A percentile compares a stretch with the other conserved stretches of the same genome.
Evolutionary conservation across 2,888 invertebrate genomes (phyloP).

Genomic region (Galerucella nymphaeae): DNA sequence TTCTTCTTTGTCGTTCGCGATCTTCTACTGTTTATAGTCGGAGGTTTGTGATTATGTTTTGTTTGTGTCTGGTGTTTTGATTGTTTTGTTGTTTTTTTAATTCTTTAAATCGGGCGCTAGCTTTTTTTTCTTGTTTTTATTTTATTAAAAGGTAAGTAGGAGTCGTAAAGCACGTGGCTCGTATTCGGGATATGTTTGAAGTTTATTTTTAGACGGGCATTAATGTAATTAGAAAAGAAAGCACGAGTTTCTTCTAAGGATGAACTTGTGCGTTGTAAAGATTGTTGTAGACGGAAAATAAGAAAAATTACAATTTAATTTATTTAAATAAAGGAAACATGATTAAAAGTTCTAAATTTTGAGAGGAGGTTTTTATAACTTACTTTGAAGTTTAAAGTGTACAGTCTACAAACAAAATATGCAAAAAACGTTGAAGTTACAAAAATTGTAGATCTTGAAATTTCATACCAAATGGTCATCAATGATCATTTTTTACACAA

Average conservation of each 20-base stretch:
- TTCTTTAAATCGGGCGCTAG: neutral
- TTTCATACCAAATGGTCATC: too few species aligned
- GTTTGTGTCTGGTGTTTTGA: conserved; percentile 16
- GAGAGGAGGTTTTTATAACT: too few species aligned
- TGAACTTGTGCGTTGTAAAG: neutral
- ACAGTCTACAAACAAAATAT: too few species aligned
- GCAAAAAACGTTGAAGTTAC: too few species aligned
- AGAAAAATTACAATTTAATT: neutral
- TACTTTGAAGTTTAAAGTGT: too few species aligned
- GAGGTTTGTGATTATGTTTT: conserved; percentile 17
- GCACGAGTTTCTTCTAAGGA: neutral
- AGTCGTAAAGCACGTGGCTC: conserved; percentile 16
- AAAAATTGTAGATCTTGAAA: too few species aligned
- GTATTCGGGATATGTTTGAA: neutral
- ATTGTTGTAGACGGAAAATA: neutral
- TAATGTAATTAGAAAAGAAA: conserved; percentile 1
- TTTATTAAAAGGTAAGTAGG: conserved; percentile 18
- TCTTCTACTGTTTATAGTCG: conserved; percentile 13
- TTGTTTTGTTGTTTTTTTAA: conserved; percentile 18
- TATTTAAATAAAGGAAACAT: too few species aligned
- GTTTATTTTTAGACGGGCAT: conserved; percentile 4
- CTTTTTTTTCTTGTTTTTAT: neutral
- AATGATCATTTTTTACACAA: too few species aligned
- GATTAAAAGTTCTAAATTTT: too few species aligned
- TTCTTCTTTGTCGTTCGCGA: conserved; percentile 10